Percentiles rank a stretch among this genome's conserved stretches.
These are phyloP conservation scores for Chionoecetes opilio DNA, from an alignment of 1,140 invertebrate species.

Conservation along the genomic window DNA sequence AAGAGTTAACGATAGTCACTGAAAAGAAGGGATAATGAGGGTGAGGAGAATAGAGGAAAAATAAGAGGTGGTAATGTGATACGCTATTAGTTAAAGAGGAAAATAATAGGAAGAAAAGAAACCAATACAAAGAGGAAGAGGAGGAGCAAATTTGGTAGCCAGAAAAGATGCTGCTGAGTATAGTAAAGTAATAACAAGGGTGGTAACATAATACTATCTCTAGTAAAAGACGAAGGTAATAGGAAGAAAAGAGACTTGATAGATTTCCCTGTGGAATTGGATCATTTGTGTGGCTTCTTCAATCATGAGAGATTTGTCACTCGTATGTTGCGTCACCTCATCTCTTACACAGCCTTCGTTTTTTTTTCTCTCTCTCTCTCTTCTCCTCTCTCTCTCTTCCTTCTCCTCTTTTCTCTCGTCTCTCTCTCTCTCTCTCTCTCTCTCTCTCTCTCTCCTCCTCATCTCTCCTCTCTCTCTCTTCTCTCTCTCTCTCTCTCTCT, in stretches of 20 bases:
- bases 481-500: no score
- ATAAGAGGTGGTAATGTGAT: no score
- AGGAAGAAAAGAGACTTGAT: not conserved
- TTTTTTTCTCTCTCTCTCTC: not conserved
- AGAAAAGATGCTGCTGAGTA: not conserved
- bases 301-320: not conserved
- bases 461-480: no score
- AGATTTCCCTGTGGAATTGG: not conserved
- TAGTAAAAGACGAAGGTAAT: not conserved
- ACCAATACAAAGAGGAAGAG: not conserved
- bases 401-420: not conserved
- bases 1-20: no score
- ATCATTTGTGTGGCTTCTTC: not conserved
- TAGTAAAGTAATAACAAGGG: not conserved
- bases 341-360: not conserved
- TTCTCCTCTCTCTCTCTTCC: not conserved
- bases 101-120: not conserved
- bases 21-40: no score
- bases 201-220: not conserved
- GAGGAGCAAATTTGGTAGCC: not conserved
- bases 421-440: slow-evolving; percentile 5
- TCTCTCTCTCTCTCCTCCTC: not conserved
- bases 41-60: no score
- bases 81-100: not conserved
- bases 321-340: not conserved